Evolutionary conservation across 2,797 vertebrate species (phyloP).

Genomic region (Rhinella marina): DNA sequence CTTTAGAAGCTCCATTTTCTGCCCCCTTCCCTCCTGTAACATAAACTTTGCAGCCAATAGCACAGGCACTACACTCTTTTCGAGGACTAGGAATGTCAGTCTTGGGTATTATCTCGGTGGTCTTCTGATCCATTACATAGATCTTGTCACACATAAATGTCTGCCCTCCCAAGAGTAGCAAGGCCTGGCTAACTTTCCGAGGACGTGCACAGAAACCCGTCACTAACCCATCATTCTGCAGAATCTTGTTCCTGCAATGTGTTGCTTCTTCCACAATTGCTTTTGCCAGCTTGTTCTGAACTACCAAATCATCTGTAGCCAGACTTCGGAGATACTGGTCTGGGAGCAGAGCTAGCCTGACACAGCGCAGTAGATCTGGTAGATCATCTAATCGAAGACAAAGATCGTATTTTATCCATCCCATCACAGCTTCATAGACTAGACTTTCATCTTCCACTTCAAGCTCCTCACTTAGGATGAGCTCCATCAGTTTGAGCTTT

Average conservation of each 20-base stretch:
- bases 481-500: conserved; percentile 81
- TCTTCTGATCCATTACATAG: conserved; percentile 85
- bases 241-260: conserved; percentile 83
- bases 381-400: conserved; percentile 76
- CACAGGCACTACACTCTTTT: conserved; percentile 86
- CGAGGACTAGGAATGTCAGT: conserved; percentile 86
- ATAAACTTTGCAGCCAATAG: conserved; percentile 87
- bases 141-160: conserved; percentile 89
- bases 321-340: conserved; percentile 82
- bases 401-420: conserved; percentile 84
- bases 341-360: conserved; percentile 81
- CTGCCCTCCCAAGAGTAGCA: conserved; percentile 84
- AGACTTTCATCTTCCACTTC: conserved; percentile 86
- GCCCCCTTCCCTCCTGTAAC: conserved; percentile 85
- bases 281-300: conserved; percentile 81
- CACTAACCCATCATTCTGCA: conserved; percentile 85
- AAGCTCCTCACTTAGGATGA: conserved; percentile 84
- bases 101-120: conserved; percentile 85
- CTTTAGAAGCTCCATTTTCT: conserved; percentile 85
- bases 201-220: conserved; percentile 84
- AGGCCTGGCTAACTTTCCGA: conserved; percentile 83
- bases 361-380: conserved; percentile 80
- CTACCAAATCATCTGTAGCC: conserved; percentile 81
- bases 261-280: conserved; percentile 85
- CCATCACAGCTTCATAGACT: conserved; percentile 84